A percentile compares a stretch with the other conserved stretches of the same genome.
Conservation (phyloP, 53 echinoderm and acorn worm species). For the Luidia sarsii region DNA sequence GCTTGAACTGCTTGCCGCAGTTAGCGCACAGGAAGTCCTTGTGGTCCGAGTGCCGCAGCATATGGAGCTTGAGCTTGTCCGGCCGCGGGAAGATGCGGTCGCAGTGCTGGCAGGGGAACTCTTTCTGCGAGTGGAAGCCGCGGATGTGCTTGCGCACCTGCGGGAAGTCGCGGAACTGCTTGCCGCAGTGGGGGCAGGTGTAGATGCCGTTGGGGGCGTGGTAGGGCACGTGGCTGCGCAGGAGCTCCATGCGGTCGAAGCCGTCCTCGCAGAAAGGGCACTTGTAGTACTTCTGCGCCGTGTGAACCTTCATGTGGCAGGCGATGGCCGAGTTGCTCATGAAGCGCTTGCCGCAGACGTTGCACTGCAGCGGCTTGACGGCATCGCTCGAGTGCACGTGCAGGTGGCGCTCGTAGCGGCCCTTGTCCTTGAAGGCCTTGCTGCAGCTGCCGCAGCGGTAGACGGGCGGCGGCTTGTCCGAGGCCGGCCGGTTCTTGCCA, state of each 20-base stretch:
- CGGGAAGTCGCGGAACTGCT: conserved; percentile 77
- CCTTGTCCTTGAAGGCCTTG: conserved; percentile 73
- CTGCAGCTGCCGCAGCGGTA: conserved; percentile 71
- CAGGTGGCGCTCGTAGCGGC: conserved; percentile 62
- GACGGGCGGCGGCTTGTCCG: neutral
- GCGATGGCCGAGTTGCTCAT: conserved; percentile 85
- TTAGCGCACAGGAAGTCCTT: conserved; percentile 98
- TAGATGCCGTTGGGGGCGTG: conserved; percentile 77
- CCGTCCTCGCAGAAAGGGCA: conserved; percentile 91
- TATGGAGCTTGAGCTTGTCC: conserved; percentile 92
- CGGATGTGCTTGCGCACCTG: conserved; percentile 91
- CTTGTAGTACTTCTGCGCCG: conserved; percentile 78
- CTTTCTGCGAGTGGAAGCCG: conserved; percentile 86
- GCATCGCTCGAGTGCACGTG: conserved; percentile 68
- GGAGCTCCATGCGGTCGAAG: conserved; percentile 77
- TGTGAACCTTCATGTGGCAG: conserved; percentile 87
- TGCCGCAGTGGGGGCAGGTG: conserved; percentile 84
- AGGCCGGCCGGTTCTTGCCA: conserved; percentile 56
- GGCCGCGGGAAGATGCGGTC: conserved; percentile 89
- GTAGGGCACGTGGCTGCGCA: conserved; percentile 76
- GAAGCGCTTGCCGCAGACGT: conserved; percentile 80
- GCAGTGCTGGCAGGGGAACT: conserved; percentile 89
- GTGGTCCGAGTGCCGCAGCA: conserved; percentile 87
- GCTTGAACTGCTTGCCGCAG: conserved; percentile 97
- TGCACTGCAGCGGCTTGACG: conserved; percentile 77